phyloP scores from a whole-genome alignment of 2,797 vertebrate genomes.

The Phrynocephalus vlangalii region DNA sequence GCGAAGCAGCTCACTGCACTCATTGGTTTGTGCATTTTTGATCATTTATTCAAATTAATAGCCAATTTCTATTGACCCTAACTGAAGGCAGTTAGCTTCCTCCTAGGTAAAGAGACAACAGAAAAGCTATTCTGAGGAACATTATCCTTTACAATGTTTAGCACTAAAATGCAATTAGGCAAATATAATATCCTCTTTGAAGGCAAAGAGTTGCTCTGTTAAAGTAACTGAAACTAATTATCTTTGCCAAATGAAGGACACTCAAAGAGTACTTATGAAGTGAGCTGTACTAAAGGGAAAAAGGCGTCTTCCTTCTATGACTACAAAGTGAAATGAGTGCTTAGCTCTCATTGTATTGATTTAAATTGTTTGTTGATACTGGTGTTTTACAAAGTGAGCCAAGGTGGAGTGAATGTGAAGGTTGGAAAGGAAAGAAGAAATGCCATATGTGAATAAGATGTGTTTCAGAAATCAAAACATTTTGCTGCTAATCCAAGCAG shows the following conservation, averaged over 20 bases:
- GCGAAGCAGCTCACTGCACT: slow-evolving; percentile 40
- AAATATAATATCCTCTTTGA: slow-evolving; percentile 75
- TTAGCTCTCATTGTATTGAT: slow-evolving; percentile 55
- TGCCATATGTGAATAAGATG: slow-evolving; percentile 43
- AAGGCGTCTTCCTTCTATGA: slow-evolving; percentile 54
- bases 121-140: slow-evolving; percentile 53
- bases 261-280: slow-evolving; percentile 55
- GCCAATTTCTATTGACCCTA: slow-evolving; percentile 57
- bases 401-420: slow-evolving; percentile 55
- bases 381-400: slow-evolving; percentile 49
- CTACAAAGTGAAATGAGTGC: slow-evolving; percentile 45
- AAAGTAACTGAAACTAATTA: slow-evolving; percentile 76
- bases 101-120: slow-evolving; percentile 27
- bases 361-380: slow-evolving; percentile 56
- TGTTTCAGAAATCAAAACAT: background rate
- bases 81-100: slow-evolving; percentile 46
- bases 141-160: slow-evolving; percentile 69
- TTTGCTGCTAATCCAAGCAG: too few relatives aligned
- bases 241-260: slow-evolving; percentile 67
- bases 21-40: slow-evolving; percentile 56
- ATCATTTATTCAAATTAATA: slow-evolving; percentile 49
- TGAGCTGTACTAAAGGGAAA: slow-evolving; percentile 48
- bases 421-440: slow-evolving; percentile 46
- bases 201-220: slow-evolving; percentile 70
- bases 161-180: slow-evolving; percentile 73